Base-by-base conservation (phyloP, 2,797 vertebrate species). In the Sebastiscus tertius region DNA sequence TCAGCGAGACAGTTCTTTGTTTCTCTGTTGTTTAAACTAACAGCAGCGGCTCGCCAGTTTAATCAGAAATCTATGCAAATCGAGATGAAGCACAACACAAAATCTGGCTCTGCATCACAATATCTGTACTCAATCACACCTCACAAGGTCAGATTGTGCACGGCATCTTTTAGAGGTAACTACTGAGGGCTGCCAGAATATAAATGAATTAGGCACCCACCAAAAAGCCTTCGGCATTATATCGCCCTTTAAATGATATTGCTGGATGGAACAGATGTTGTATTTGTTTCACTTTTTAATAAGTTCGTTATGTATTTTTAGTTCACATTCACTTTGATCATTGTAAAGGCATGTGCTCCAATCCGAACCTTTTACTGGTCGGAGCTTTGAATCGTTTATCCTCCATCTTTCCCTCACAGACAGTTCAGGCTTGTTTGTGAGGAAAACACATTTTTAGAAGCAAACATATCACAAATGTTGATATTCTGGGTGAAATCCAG, bases 51-150 rank as follows among this genome's bases (percentile, higher is more conserved):
- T 77, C 73, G 39, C 20, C 11, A 71, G 85, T 78, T 79, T 56
- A 70, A 68, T 85, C 46, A 42, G 33, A 75, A 62, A 34, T 14
- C 9, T 49, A 88, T 86, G 72, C 69, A 77, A 75, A 91, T 82
- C 8, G 18, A 67, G n/a, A 58, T 62, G 58, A 9, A 31, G 24
- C 33, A 16, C 22, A 70, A 54, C 68, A 60, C 14, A 70, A 77
- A 79, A 70, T 63, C 8, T 72, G 18, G 2, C 31, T 56, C 16
- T 68, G 70, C 67, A 86, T 82, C 42, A 64, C 33, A 78, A 79
- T 72, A 77, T 67, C 63, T 77, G 14, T 33, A 22, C 82, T 81
- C 78, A 82, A 13, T 77, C 83, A 56, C 26, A 72, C 8, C 64
- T 55, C 42, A 58, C 67, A 80, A 77, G 79, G 77, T 80, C 60